A percentile compares a stretch with the other conserved stretches of the same genome.
These are phyloP conservation scores for Aelia acuminata DNA, from an alignment of 2,888 invertebrate species.

Conservation along the genomic window DNA sequence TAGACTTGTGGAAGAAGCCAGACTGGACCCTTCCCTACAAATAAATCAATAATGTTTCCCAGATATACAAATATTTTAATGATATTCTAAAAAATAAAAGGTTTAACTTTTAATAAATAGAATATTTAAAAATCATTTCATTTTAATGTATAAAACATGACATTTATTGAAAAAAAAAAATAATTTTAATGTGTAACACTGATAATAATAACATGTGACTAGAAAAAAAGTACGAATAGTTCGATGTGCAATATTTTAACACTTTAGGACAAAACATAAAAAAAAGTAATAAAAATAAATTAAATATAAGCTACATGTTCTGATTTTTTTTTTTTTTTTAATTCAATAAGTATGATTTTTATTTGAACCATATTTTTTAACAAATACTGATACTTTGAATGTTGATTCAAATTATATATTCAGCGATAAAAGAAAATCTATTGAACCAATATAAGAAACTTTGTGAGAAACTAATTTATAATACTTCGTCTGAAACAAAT, in stretches of 20 bases:
- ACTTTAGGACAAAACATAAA: not conserved
- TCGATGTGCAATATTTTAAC: not conserved
- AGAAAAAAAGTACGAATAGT: constrained; percentile 3
- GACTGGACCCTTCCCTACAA: no score
- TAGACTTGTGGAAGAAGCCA: no score
- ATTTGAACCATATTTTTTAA: no score
- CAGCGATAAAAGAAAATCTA: no score
- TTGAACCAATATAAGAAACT: no score
- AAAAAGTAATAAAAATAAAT: not conserved
- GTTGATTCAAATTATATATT: no score
- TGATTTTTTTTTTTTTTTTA: not conserved
- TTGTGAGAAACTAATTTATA: no score
- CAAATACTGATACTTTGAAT: no score
- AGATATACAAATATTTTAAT: not conserved
- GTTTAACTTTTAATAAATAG: not conserved
- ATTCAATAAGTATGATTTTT: no score
- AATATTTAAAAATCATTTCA: not conserved
- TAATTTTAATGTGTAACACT: not conserved
- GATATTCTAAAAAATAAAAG: not conserved
- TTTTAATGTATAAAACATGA: constrained; percentile 31
- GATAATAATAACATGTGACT: not conserved
- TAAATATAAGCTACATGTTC: not conserved
- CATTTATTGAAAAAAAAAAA: not conserved
- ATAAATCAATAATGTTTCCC: not conserved
- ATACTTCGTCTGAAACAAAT: no score